Conservation (phyloP, 2,797 vertebrate genomes). For the Pelobates cultripes region DNA sequence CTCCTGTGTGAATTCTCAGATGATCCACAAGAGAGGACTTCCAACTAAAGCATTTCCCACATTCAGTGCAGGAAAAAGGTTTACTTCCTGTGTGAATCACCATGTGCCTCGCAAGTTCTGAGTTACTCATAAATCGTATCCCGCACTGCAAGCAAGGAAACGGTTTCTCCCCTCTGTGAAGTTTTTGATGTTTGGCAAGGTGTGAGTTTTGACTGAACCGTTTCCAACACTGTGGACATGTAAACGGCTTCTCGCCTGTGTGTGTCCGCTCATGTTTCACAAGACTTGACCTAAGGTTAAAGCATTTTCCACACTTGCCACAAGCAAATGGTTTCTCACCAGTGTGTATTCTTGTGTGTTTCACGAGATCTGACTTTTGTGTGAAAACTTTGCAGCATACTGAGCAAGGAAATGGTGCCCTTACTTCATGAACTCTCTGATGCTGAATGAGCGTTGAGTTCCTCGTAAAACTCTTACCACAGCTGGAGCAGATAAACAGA, state of each 20-base stretch:
- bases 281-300: constrained; percentile 1
- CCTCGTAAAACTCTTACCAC: no score
- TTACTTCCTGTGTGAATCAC: constrained; percentile 32
- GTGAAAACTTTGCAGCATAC: constrained; percentile 23
- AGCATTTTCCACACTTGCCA: constrained; percentile 15
- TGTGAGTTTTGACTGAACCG: constrained; percentile 44
- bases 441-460: no score
- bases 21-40: constrained; percentile 42
- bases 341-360: not conserved
- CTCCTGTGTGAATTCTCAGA: no score
- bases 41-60: constrained; percentile 19
- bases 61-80: no score
- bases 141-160: constrained; percentile 39
- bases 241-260: constrained; percentile 10
- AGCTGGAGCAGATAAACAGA: no score
- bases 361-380: not conserved
- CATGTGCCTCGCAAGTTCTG: constrained; percentile 23
- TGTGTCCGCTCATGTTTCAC: constrained; percentile 9
- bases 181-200: constrained; percentile 16
- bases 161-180: constrained; percentile 33
- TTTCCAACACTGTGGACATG: constrained; percentile 30
- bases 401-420: not conserved
- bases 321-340: constrained; percentile 27
- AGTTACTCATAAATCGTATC: constrained; percentile 35
- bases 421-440: not conserved